phyloP scores from a whole-genome alignment of 2,888 invertebrate genomes.

The Chymomyza fuscimana region DNA sequence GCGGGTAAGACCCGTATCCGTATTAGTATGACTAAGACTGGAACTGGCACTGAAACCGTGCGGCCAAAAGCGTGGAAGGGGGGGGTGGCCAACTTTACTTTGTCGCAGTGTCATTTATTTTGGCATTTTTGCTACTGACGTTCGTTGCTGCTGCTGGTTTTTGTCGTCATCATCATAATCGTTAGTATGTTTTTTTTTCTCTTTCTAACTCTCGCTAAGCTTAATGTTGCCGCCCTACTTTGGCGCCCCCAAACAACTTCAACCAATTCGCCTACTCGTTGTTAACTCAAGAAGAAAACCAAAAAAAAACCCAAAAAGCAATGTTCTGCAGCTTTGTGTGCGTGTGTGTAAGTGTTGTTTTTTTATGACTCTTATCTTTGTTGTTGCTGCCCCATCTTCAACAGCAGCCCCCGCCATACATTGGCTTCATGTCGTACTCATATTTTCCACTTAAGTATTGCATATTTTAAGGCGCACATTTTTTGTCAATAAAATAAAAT shows the following conservation, averaged over 20 bases:
- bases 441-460: constrained; percentile 54
- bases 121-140: constrained; percentile 58
- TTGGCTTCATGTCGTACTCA: background rate
- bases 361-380: constrained; percentile 69
- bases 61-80: constrained; percentile 9
- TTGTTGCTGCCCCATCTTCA: constrained; percentile 23
- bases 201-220: constrained; percentile 2
- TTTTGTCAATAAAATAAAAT: constrained; percentile 67
- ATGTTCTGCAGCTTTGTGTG: constrained; percentile 15
- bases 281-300: background rate
- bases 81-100: constrained; percentile 55
- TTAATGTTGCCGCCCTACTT: background rate
- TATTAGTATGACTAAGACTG: background rate
- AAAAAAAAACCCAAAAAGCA: constrained; percentile 6
- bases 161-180: constrained; percentile 68
- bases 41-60: background rate
- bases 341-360: constrained; percentile 9
- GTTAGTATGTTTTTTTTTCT: constrained; percentile 56
- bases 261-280: background rate
- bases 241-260: background rate
- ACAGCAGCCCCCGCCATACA: background rate
- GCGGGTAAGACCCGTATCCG: background rate
- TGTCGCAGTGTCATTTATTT: constrained; percentile 71
- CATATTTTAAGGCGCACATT: constrained; percentile 70
- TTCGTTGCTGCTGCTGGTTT: constrained; percentile 22